Conservation (phyloP, 2,797 vertebrate species). For the Rhynchonycteris naso region DNA sequence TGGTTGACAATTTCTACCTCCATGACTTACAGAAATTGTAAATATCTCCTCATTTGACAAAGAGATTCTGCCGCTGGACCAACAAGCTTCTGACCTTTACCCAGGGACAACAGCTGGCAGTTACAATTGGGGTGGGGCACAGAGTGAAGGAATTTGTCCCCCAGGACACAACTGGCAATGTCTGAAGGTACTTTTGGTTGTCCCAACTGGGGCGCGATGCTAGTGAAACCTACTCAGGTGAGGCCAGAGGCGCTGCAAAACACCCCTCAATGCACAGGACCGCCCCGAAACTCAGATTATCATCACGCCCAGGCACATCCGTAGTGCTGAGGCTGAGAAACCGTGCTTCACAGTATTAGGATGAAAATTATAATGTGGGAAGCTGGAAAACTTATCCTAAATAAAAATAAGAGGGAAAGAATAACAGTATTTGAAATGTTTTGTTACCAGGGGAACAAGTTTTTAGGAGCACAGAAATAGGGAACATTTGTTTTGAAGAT, state of each 20-base stretch:
- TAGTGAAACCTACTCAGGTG: too few relatives aligned
- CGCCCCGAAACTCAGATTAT: background rate
- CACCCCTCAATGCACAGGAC: background rate
- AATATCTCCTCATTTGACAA: background rate
- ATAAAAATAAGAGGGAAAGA: background rate
- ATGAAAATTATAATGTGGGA: background rate
- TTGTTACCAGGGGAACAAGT: background rate
- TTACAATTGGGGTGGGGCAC: background rate
- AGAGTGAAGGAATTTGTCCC: background rate
- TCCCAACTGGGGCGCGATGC: background rate
- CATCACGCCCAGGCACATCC: background rate
- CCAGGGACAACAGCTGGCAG: background rate
- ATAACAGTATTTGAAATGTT: background rate
- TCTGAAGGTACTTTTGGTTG: background rate
- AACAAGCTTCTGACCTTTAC: background rate
- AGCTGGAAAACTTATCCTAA: background rate
- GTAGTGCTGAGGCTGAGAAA: background rate
- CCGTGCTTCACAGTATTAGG: background rate
- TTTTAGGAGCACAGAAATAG: background rate
- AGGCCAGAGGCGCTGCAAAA: background rate
- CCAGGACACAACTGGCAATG: background rate
- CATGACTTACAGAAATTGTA: background rate
- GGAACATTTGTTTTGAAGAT: background rate
- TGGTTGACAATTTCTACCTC: background rate
- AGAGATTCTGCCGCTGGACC: background rate